Base-by-base conservation (phyloP, 2,113 vertebrate genomes). In the Psammodynastes pulverulentus region DNA sequence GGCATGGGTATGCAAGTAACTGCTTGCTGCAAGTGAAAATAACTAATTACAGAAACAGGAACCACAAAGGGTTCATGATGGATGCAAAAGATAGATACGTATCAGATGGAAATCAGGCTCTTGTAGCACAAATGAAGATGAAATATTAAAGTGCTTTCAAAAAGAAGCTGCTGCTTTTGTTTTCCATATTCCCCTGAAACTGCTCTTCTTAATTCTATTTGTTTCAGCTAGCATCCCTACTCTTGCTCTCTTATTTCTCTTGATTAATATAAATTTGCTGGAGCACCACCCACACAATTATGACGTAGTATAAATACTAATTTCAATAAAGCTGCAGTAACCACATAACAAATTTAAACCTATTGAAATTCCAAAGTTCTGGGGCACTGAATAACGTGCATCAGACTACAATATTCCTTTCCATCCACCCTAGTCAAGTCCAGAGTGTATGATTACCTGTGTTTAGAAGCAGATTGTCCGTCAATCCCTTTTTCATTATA, bases 381-480 rank as follows among this genome's bases (percentile, higher is more conserved):
- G 45, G 13, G 56, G 24, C 48, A 79, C 4, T 24, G 45, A 19
- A 9, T 53, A 34, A 46, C 12, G 23, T 4, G 1, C 34, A 43
- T 53, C 58, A 45, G 7, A 34, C 24, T 49, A 45, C n/a, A 53
- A 21, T 4, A 5, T 43, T 52, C 58, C n/a, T 39, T 48, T 39
- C 53, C 84, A 49, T 15, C 21, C 54, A 62, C 5, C 49, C 87
- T 24, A 13, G 15, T 53, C 48, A 6, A 24, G 48, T 12, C 1
- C 2, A 24, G 43, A 49, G 19, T 17, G 0, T 26, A 5, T n/a
- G 86, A 23, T 45, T 93, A 93, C 92, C 92, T 56, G 85, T 48
- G 13, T 26, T 54, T n/a, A 88, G 0, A 94, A 49, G 67, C 43
- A 0, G 0, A 34, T 43, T 34, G 9, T 43, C 29, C 46, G 84